Conservation (phyloP, 2,797 vertebrate genomes). For the Gymnopithys bicolor region DNA sequence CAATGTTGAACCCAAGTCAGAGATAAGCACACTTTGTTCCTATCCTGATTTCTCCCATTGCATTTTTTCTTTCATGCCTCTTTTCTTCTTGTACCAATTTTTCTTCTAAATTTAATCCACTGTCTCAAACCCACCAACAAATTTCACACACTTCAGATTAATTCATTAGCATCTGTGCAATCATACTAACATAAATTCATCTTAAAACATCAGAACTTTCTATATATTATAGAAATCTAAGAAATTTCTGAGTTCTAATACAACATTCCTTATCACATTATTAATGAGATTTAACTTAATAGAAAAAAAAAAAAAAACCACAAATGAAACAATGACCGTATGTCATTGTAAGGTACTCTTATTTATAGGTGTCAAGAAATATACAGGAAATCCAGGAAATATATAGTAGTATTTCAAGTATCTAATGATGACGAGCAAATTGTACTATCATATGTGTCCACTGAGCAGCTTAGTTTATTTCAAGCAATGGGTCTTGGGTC, state of each 20-base stretch:
- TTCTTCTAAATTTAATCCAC: constrained; percentile 47
- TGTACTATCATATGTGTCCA: constrained; percentile 1
- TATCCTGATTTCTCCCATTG: neutral
- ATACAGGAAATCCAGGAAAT: neutral
- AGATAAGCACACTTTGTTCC: constrained; percentile 10
- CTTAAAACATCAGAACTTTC: neutral
- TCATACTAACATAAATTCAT: neutral
- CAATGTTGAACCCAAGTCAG: neutral
- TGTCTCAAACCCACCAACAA: constrained; percentile 40
- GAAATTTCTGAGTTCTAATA: constrained; percentile 15
- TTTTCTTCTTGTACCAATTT: constrained; percentile 11
- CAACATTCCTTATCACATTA: constrained; percentile 35
- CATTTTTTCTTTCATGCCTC: constrained; percentile 9
- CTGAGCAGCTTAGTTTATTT: constrained; percentile 19
- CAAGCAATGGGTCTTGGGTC: constrained; percentile 47
- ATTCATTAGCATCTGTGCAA: constrained; percentile 55
- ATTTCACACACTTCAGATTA: constrained; percentile 47
- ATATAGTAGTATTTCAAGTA: constrained; percentile 14
- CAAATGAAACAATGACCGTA: constrained; percentile 4
- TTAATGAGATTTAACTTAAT: constrained; percentile 43
- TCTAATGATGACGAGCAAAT: constrained; percentile 37
- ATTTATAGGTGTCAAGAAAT: constrained; percentile 44
- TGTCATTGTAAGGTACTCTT: constrained; percentile 52
- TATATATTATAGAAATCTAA: constrained; percentile 17
- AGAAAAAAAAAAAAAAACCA: constrained; percentile 11